Percentiles rank a stretch among this genome's conserved stretches.
phyloP scores from a whole-genome alignment of 2,888 invertebrate species.

The Thereva nobilitata region DNA sequence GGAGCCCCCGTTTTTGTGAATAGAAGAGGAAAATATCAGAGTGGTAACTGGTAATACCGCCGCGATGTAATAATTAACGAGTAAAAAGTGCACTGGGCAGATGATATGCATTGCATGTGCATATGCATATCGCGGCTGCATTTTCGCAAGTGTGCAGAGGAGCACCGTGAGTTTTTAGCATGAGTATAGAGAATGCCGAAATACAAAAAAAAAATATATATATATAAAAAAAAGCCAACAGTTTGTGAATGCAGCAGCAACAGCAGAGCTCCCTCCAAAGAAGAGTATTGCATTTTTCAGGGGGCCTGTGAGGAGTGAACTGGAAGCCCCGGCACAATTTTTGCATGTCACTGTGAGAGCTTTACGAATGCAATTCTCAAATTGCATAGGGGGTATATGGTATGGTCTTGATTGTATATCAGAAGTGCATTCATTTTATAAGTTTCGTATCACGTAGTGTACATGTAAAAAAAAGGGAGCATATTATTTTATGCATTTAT shows the following conservation, averaged over 20 bases:
- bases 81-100: conserved; percentile 26
- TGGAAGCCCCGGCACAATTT: too few species aligned
- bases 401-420: neutral
- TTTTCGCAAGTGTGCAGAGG: conserved; percentile 10
- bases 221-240: too few species aligned
- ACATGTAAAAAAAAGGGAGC: neutral
- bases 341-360: conserved; percentile 31
- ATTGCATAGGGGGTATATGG: conserved; percentile 5
- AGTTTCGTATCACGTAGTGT: neutral
- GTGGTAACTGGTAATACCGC: too few species aligned
- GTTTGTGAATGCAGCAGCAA: too few species aligned
- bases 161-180: conserved; percentile 17
- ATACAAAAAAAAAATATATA: too few species aligned
- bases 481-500: conserved; percentile 22
- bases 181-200: conserved; percentile 1
- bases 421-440: conserved; percentile 17
- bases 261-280: too few species aligned
- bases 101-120: conserved; percentile 23
- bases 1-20: neutral
- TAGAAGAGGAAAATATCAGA: conserved; percentile 4
- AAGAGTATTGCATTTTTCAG: too few species aligned
- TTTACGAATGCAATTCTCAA: neutral
- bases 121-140: conserved; percentile 1
- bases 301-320: too few species aligned
- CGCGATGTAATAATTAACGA: conserved; percentile 25